phyloP scores from a whole-genome alignment of 2,797 vertebrate species.

The Otolemur crassicaudatus region DNA sequence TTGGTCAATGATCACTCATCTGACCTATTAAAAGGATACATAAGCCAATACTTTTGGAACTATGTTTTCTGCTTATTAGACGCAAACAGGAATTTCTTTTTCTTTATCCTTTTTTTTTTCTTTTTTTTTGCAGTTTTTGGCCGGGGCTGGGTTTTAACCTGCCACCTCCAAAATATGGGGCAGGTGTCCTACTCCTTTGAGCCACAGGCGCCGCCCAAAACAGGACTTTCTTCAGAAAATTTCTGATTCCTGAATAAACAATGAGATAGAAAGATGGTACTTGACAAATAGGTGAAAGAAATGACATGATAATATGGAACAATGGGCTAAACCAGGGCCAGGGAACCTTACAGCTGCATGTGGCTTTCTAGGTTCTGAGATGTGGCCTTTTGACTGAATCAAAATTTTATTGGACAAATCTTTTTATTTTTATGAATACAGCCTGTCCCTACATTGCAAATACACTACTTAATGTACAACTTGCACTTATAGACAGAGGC shows the following conservation, averaged over 20 bases:
- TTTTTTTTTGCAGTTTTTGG: too few species aligned
- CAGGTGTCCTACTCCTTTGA: too few species aligned
- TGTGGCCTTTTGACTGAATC: not conserved
- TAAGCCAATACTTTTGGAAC: not conserved
- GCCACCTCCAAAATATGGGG: too few species aligned
- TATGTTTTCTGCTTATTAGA: not conserved
- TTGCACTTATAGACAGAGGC: too few species aligned
- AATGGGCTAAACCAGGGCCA: not conserved
- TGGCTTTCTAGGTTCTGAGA: too few species aligned
- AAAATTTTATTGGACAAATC: not conserved
- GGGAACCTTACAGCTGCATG: not conserved
- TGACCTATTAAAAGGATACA: not conserved
- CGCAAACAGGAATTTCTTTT: not conserved
- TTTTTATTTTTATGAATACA: not conserved
- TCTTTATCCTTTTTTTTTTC: too few species aligned
- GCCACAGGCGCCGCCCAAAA: not conserved
- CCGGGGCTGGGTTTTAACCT: too few species aligned
- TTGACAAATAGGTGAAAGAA: not conserved
- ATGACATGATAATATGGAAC: not conserved
- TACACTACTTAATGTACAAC: too few species aligned
- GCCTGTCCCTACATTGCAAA: too few species aligned
- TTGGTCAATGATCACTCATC: not conserved
- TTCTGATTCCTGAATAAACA: not conserved
- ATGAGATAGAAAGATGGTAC: not conserved
- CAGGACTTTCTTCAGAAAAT: constrained; percentile 1